A percentile compares a stretch with the other conserved stretches of the same genome.
Conservation (phyloP, 2,797 vertebrate genomes). For the Fistularia tabacaria region DNA sequence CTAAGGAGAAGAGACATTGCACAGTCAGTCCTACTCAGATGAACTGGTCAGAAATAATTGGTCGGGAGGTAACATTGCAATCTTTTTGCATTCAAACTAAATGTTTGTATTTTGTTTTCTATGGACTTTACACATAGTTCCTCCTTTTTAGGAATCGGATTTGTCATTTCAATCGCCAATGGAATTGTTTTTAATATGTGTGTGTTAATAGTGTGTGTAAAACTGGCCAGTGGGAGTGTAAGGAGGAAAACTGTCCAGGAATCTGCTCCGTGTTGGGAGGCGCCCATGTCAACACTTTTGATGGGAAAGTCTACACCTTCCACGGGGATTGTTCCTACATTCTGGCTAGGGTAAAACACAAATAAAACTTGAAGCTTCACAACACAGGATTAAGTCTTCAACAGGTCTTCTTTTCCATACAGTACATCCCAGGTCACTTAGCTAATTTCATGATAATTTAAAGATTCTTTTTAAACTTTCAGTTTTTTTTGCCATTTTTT, state of each 20-base stretch:
- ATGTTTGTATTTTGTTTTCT: too few species aligned
- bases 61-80: not conserved
- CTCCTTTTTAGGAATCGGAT: too few species aligned
- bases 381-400: too few species aligned
- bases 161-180: too few species aligned
- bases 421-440: too few species aligned
- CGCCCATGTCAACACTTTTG: constrained; percentile 87
- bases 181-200: not conserved
- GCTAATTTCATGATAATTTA: too few species aligned
- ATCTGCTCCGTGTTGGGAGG: constrained; percentile 86
- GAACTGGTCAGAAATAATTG: not conserved
- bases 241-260: constrained; percentile 68
- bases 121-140: too few species aligned
- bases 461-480: too few species aligned
- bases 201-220: constrained; percentile 49
- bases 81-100: not conserved
- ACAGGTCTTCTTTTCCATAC: too few species aligned
- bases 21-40: not conserved
- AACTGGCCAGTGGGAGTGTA: constrained; percentile 75
- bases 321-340: constrained; percentile 91
- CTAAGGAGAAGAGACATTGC: not conserved
- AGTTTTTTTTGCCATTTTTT: too few species aligned
- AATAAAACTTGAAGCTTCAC: not conserved
- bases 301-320: constrained; percentile 88
- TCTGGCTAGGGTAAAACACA: constrained; percentile 80